Evolutionary conservation across 2,113 vertebrate species (phyloP), one percentile per base, ranked within the genome.

Genomic region (Lepidothrix coronata): DNA sequence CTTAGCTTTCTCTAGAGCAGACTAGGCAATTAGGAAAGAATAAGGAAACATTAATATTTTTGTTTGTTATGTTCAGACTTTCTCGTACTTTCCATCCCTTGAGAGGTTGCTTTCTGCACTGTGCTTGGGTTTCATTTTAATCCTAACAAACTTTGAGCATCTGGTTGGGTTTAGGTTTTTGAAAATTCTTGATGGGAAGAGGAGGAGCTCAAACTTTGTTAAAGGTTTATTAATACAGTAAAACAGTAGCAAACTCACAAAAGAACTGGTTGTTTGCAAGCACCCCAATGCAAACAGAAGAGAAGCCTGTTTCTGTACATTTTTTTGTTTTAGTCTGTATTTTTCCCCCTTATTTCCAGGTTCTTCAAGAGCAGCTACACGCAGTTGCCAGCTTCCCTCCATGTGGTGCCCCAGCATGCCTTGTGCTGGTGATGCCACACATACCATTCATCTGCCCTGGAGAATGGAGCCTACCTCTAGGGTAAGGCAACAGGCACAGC

Each of bases 391-490:
- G 43, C 61, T 88, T 86, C 85, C 93, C 73, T 88, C 77, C 95
- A 72, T 81, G 82, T 78, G 85, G 93, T 76, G 92, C 79, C 62
- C 91, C 87, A 88, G 92, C 79, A 91, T 85, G 85, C 80, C 72
- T 81, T 94, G 84, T 94, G 92, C 85, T 87, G 85, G 74, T 73
- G 54, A 49, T 91, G 95, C 92, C 95, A 82, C 77, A 57, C 58
- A 44, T 31, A 52, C 63, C 77, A 51, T 85, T 93, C 78, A 67
- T 72, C 59, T 94, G 73, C 88, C 73, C 87, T 74, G 74, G 89
- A 81, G 76, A 91, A 71, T 28, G 43, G 73, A 88, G 85, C 85
- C 46, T 93, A 35, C 61, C 77, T 73, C 76, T 70, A 91, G 96
- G 71, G 71, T 93, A 76, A 96, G 92, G 95, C 96, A 88, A 18